A percentile compares a stretch with the other conserved stretches of the same genome.
phyloP scores from a whole-genome alignment of 2,797 vertebrate species.

The Clarias platycephalus region DNA sequence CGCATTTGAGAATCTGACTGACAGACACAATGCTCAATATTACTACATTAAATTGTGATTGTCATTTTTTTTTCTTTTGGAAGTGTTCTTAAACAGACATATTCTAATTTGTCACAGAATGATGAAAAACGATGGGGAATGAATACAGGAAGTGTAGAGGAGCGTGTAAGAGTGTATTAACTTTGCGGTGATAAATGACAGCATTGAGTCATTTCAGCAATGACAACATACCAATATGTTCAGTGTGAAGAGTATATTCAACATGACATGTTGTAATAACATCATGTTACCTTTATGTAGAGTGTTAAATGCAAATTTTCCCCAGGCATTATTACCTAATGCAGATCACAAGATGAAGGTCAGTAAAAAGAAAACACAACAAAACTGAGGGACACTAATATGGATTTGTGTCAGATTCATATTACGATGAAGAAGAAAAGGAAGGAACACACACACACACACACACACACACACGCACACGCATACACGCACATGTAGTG shows the following conservation, averaged over 20 bases:
- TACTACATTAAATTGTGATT: slow-evolving; percentile 16
- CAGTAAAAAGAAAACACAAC: slow-evolving; percentile 2
- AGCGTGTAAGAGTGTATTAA: slow-evolving; percentile 21
- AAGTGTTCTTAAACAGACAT: slow-evolving; percentile 15
- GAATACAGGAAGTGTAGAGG: background rate
- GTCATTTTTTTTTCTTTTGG: background rate
- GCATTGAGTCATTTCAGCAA: slow-evolving; percentile 28
- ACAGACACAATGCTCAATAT: background rate
- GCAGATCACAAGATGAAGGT: slow-evolving; percentile 30
- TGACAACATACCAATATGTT: slow-evolving; percentile 23
- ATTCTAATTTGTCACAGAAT: background rate
- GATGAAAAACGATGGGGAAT: background rate
- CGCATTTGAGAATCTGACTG: slow-evolving; percentile 4
- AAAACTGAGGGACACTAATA: slow-evolving; percentile 24
- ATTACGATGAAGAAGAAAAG: slow-evolving; percentile 47
- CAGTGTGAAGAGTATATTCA: slow-evolving; percentile 6
- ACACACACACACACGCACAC: slow-evolving; percentile 62
- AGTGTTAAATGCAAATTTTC: slow-evolving; percentile 38
- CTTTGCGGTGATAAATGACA: slow-evolving; percentile 36
- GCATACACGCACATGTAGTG: slow-evolving; percentile 64
- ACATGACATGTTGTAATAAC: slow-evolving; percentile 24
- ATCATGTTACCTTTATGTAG: slow-evolving; percentile 15
- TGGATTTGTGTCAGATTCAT: slow-evolving; percentile 15
- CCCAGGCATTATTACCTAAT: slow-evolving; percentile 28
- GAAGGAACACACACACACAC: slow-evolving; percentile 22